Percentiles rank a stretch among this genome's conserved stretches.
These are phyloP conservation scores for Stichopus chloronotus DNA, from an alignment of 35 echinoderm and acorn worm genomes.

Conservation along the genomic window DNA sequence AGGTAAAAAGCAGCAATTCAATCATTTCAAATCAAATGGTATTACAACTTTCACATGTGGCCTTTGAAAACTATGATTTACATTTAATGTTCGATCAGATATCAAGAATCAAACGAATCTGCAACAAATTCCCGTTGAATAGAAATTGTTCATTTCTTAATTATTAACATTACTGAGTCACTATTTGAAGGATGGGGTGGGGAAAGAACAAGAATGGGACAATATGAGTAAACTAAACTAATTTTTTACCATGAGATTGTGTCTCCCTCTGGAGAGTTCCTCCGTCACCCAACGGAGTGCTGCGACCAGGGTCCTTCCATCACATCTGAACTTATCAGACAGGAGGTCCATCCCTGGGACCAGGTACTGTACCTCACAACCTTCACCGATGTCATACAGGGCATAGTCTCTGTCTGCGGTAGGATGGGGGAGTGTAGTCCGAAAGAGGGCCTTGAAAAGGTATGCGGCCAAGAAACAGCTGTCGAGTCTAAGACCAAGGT, in stretches of 20 bases:
- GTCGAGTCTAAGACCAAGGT: conserved; percentile 90
- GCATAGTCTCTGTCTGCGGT: conserved; percentile 95
- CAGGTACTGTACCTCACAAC: conserved; percentile 97
- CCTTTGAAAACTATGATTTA: too few relatives aligned
- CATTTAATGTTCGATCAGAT: too few relatives aligned
- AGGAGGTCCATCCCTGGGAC: conserved; percentile 88
- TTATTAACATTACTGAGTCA: too few relatives aligned
- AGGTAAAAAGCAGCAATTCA: too few relatives aligned
- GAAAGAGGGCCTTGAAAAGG: conserved; percentile 94
- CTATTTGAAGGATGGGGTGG: too few relatives aligned
- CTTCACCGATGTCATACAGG: conserved; percentile 97
- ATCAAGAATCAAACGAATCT: too few relatives aligned
- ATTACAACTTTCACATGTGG: too few relatives aligned
- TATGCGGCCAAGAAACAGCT: conserved; percentile 94
- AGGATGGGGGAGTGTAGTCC: conserved; percentile 89
- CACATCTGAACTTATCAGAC: conserved; percentile 94
- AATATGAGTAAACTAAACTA: too few relatives aligned
- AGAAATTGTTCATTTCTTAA: too few relatives aligned
- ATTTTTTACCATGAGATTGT: conserved; percentile 81
- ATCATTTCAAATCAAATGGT: too few relatives aligned
- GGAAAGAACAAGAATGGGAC: too few relatives aligned
- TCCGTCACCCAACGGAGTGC: conserved; percentile 91
- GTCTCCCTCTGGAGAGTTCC: conserved; percentile 92
- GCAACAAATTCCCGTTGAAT: too few relatives aligned
- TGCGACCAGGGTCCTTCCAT: conserved; percentile 89